phyloP scores from a whole-genome alignment of 2,797 vertebrate species.

The Melanotaenia boesemani region DNA sequence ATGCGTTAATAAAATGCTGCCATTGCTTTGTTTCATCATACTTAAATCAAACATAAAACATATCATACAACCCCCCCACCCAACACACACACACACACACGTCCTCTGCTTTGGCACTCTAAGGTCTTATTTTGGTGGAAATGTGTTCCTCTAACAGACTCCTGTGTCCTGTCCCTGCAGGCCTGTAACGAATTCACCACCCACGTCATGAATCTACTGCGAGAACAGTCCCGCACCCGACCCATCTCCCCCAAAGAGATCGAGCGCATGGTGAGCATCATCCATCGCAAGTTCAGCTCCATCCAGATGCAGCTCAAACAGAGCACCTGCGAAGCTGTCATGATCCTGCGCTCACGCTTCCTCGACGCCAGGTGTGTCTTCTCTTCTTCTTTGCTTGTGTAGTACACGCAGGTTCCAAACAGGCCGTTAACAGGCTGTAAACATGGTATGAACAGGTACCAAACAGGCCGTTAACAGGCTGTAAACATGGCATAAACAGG shows the following conservation, averaged over 20 bases:
- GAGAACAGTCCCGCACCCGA: slow-evolving; percentile 95
- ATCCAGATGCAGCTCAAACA: slow-evolving; percentile 99
- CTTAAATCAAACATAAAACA: slow-evolving; percentile 73
- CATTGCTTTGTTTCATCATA: slow-evolving; percentile 66
- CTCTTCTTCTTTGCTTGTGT: too few relatives aligned
- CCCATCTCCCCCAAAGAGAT: slow-evolving; percentile 99
- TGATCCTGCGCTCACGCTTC: slow-evolving; percentile 89
- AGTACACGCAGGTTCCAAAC: too few relatives aligned
- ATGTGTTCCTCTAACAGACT: neutral
- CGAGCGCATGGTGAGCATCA: slow-evolving; percentile 97
- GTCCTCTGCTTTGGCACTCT: too few relatives aligned
- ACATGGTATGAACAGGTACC: too few relatives aligned
- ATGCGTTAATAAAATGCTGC: slow-evolving; percentile 66
- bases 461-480: too few relatives aligned
- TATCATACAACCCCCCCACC: neutral
- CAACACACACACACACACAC: too few relatives aligned
- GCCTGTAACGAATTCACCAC: slow-evolving; percentile 98
- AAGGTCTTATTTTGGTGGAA: too few relatives aligned
- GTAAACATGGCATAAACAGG: too few relatives aligned
- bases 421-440: too few relatives aligned
- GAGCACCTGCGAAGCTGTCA: slow-evolving; percentile 97
- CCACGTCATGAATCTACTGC: slow-evolving; percentile 97
- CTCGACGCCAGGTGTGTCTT: slow-evolving; percentile 92
- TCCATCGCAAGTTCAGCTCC: slow-evolving; percentile 99
- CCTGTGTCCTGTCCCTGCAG: slow-evolving; percentile 68